Base-by-base conservation (phyloP, 2,888 invertebrate genomes). In the Seladonia tumulorum region DNA sequence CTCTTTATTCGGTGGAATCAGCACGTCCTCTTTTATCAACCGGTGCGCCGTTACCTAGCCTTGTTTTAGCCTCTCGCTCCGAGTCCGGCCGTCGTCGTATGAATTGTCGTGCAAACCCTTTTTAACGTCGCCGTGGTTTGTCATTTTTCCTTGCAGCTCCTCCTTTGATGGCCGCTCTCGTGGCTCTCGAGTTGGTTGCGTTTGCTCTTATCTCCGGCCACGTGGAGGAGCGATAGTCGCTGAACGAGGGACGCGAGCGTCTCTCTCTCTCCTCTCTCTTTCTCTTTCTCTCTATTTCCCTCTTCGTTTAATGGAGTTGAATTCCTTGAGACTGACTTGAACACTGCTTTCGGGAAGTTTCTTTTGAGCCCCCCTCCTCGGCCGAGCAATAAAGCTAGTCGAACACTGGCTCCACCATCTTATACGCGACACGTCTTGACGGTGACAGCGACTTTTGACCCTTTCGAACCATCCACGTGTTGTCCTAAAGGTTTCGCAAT, bases 141-240 rank as follows among this genome's bases (percentile, higher is more conserved):
- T 70, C 68, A 68, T 80, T 80, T 76, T 29, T 68, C 79, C 12
- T 18, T 49, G 22, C 35, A 35, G 66, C 29, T 29, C 72, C 45
- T 47, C 72, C 22, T 75, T 75, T 75, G 75, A 79, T 49, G 76
- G 66, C 47, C n/a, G 39, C 49, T 47, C 66, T 63, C 39, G n/a
- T 25, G 49, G 47, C 49, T 53, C 29, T 70, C 60, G 73, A 73
- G 73, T 53, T 53, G 49, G 49, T 29, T 53, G 73, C 72, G 73
- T 73, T 53, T 73, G 73, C 29, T 73, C 73, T 49, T 74, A 70
- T 68, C 70, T 71, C 57, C 25, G 66, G 47, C 45, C 47, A 53
- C 72, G 73, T 35, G 49, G 73, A 73, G 25, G 14, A 5, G 49
- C 73, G 49, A 49, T 72, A 29, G 29, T 16, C 29, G 72, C 18